These are phyloP conservation scores for Triplophysa siluroides DNA, from an alignment of 2,113 vertebrate genomes.

Conservation along the genomic window DNA sequence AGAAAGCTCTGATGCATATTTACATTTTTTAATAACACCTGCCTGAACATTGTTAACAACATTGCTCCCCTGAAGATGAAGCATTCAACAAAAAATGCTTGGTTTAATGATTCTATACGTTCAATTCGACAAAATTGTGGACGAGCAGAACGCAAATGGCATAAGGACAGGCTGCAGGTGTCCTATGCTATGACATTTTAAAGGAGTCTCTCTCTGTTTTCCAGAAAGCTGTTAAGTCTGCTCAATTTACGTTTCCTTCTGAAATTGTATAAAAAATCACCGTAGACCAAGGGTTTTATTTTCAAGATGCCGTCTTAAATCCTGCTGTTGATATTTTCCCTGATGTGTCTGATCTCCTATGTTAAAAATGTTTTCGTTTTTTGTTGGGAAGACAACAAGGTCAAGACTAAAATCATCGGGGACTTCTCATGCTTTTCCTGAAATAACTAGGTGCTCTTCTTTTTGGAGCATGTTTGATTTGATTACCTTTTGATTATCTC, in stretches of 20 bases:
- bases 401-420: no score
- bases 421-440: no score
- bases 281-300: background rate
- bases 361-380: background rate
- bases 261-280: background rate
- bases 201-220: background rate
- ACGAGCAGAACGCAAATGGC: background rate
- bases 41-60: no score
- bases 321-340: background rate
- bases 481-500: no score
- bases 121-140: background rate
- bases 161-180: background rate
- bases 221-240: background rate
- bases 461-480: no score
- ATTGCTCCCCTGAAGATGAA: no score
- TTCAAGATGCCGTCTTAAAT: background rate
- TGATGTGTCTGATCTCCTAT: background rate
- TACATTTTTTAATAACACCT: no score
- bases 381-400: no score
- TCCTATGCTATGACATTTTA: background rate
- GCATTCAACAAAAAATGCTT: no score
- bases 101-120: no score
- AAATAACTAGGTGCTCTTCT: no score
- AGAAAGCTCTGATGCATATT: no score
- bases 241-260: background rate